Conservation (phyloP, 2,888 invertebrate species). For the Osedax frankpressi region DNA sequence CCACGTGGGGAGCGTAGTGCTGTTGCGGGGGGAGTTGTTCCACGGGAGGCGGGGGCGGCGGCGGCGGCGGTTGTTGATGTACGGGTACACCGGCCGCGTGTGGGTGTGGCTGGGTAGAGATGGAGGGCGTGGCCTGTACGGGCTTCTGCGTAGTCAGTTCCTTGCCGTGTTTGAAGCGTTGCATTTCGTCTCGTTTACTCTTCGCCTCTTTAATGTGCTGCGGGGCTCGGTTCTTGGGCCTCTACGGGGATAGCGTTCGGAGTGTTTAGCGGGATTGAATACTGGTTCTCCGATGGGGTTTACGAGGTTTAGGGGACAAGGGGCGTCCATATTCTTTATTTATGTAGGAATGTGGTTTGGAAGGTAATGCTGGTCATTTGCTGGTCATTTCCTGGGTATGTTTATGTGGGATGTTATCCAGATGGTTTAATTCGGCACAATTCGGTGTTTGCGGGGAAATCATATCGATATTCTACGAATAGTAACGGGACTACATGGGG, state of each 20-base stretch:
- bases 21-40: neutral
- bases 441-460: too few relatives aligned
- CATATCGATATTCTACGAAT: too few relatives aligned
- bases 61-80: neutral
- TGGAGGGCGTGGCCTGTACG: too few relatives aligned
- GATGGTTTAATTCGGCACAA: too few relatives aligned
- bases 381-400: too few relatives aligned
- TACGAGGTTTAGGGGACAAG: neutral
- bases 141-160: too few relatives aligned
- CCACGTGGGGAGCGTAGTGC: neutral
- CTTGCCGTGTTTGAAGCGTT: conserved; percentile 13
- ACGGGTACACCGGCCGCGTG: neutral
- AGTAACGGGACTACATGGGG: too few relatives aligned
- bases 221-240: conserved; percentile 10
- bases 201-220: conserved; percentile 11
- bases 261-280: neutral
- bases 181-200: conserved; percentile 7
- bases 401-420: too few relatives aligned
- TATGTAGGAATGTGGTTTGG: too few relatives aligned
- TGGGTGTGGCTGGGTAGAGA: conserved; percentile 16
- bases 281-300: conserved; percentile 1
- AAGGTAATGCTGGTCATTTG: too few relatives aligned
- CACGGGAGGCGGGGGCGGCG: conserved; percentile 10
- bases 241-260: too few relatives aligned
- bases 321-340: neutral